A percentile compares a stretch with the other conserved stretches of the same genome.
phyloP scores from a whole-genome alignment of 1,140 invertebrate genomes.

The Calliphora vicina region DNA sequence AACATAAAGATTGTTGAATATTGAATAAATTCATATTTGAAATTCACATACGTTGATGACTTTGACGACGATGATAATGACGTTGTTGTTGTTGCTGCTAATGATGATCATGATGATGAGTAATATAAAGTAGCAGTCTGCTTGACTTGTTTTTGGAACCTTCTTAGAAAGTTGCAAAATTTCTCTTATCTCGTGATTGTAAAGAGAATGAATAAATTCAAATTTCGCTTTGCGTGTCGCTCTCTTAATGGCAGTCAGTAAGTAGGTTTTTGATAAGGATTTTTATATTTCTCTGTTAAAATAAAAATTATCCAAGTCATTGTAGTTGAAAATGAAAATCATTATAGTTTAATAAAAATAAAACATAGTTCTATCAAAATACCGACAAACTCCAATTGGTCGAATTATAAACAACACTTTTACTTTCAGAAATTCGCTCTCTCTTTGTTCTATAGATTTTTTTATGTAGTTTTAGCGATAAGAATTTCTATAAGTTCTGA shows the following conservation, averaged over 20 bases:
- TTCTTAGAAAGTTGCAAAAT: background rate
- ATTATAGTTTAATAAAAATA: too few relatives aligned
- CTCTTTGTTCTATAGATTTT: background rate
- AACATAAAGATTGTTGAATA: conserved; percentile 5
- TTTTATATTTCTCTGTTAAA: too few relatives aligned
- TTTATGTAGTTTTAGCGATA: background rate
- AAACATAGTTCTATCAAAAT: too few relatives aligned
- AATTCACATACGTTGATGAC: background rate
- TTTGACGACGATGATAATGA: background rate
- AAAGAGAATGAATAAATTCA: too few relatives aligned
- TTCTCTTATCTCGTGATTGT: background rate
- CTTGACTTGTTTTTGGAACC: background rate
- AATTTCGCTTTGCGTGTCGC: too few relatives aligned
- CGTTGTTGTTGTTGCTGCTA: background rate
- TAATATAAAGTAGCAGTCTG: background rate
- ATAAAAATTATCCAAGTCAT: too few relatives aligned
- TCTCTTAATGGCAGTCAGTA: too few relatives aligned
- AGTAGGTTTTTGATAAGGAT: too few relatives aligned
- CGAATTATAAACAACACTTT: background rate
- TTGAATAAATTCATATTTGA: background rate
- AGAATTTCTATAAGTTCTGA: background rate
- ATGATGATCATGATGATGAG: background rate
- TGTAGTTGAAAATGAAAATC: too few relatives aligned
- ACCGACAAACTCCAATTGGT: too few relatives aligned
- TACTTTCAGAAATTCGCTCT: background rate